phyloP scores from a whole-genome alignment of 2,888 invertebrate genomes.

The Leucania comma region DNA sequence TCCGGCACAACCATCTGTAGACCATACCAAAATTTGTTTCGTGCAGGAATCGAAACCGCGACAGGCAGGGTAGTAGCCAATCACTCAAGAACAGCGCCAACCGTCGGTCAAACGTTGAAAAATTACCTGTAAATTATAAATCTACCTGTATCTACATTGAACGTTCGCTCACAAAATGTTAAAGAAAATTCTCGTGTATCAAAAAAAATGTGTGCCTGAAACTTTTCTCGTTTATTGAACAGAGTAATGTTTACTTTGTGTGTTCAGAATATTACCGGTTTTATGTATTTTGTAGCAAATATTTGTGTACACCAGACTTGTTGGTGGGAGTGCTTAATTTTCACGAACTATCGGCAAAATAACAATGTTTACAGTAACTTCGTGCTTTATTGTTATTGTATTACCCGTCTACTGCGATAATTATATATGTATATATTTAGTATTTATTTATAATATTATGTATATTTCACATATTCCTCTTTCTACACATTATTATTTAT shows the following conservation, averaged over 20 bases:
- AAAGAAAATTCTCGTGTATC: slow-evolving; percentile 25
- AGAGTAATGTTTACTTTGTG: slow-evolving; percentile 45
- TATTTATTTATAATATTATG: no score
- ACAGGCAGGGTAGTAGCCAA: no score
- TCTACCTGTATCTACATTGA: slow-evolving; percentile 17
- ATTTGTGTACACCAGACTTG: slow-evolving; percentile 25
- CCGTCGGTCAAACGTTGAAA: neutral
- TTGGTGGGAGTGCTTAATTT: slow-evolving; percentile 25
- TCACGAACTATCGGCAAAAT: slow-evolving; percentile 30
- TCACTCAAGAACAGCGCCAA: no score
- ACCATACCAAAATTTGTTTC: no score
- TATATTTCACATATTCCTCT: no score
- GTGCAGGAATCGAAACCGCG: no score
- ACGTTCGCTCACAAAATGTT: slow-evolving; percentile 24
- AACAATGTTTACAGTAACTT: slow-evolving; percentile 13
- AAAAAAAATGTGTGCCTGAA: slow-evolving; percentile 27
- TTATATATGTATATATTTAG: no score
- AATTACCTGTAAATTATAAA: neutral
- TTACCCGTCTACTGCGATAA: neutral
- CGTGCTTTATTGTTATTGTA: slow-evolving; percentile 9
- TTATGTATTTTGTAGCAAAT: slow-evolving; percentile 26
- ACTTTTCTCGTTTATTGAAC: slow-evolving; percentile 26
- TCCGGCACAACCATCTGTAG: no score
- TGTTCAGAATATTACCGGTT: slow-evolving; percentile 18
- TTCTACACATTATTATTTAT: no score